Evolutionary conservation across 2,113 vertebrate species (phyloP).

Genomic region (Lasiurus borealis): DNA sequence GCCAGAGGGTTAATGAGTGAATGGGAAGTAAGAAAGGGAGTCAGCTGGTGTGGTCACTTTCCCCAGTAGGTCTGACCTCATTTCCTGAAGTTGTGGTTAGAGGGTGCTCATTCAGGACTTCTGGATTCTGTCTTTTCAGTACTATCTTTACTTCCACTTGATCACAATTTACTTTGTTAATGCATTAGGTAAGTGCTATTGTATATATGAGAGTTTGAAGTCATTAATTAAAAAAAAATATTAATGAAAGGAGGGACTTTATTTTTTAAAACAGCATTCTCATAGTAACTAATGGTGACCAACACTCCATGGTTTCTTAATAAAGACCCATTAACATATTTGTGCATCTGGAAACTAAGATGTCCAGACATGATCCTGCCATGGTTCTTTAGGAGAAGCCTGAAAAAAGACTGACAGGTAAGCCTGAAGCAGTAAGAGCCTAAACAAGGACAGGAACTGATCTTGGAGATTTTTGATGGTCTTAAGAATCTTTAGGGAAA

Average conservation of each 20-base stretch:
- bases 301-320: background rate
- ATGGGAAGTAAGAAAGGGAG: slow-evolving; percentile 38
- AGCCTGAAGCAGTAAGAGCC: background rate
- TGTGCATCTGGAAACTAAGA: background rate
- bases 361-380: background rate
- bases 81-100: slow-evolving; percentile 45
- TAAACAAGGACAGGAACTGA: background rate
- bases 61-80: slow-evolving; percentile 60
- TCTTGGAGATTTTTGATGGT: background rate
- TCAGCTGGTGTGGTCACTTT: slow-evolving; percentile 29
- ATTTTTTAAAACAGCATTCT: background rate
- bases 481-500: background rate
- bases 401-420: background rate
- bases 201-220: background rate
- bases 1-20: background rate
- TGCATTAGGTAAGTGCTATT: slow-evolving; percentile 5
- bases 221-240: slow-evolving; percentile 58
- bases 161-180: background rate
- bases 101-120: slow-evolving; percentile 6
- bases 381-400: background rate
- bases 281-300: background rate
- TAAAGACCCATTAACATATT: background rate
- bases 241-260: slow-evolving; percentile 13
- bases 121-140: slow-evolving; percentile 40
- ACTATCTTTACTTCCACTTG: background rate